Conservation (phyloP, 2,113 vertebrate species). For the Anhinga rufa region DNA sequence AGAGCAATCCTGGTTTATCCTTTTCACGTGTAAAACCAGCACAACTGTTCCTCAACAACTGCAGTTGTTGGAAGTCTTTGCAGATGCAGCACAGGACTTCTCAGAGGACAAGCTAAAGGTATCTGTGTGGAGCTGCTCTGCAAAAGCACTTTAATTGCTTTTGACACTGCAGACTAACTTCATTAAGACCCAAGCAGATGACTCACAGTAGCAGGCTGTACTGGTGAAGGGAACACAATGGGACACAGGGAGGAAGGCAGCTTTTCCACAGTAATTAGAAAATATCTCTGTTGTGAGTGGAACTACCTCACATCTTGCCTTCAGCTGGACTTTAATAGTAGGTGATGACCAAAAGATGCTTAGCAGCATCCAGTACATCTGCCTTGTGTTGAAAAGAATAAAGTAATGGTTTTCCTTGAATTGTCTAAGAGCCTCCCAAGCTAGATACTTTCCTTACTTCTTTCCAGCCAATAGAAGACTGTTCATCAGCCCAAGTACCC, state of each 20-base stretch:
- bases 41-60: not conserved
- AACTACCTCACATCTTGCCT: not conserved
- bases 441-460: not conserved
- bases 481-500: not conserved
- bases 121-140: not conserved
- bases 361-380: not conserved
- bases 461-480: not conserved
- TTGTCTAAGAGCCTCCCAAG: not conserved
- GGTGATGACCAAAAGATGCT: not conserved
- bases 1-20: not conserved
- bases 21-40: not conserved
- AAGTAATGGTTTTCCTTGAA: not conserved
- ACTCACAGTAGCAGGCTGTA: not conserved
- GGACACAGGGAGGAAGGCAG: not conserved
- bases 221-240: not conserved
- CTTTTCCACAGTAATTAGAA: not conserved
- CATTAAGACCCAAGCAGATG: constrained; percentile 9
- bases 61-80: not conserved
- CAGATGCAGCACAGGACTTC: not conserved
- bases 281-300: not conserved
- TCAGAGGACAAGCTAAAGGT: not conserved
- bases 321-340: not conserved
- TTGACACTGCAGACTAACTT: not conserved
- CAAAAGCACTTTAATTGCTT: constrained; percentile 4
- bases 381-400: not conserved